Evolutionary conservation across 2,797 vertebrate genomes (phyloP), one percentile per base, ranked within the genome.

Genomic region (Pseudocheirus occidentalis): DNA sequence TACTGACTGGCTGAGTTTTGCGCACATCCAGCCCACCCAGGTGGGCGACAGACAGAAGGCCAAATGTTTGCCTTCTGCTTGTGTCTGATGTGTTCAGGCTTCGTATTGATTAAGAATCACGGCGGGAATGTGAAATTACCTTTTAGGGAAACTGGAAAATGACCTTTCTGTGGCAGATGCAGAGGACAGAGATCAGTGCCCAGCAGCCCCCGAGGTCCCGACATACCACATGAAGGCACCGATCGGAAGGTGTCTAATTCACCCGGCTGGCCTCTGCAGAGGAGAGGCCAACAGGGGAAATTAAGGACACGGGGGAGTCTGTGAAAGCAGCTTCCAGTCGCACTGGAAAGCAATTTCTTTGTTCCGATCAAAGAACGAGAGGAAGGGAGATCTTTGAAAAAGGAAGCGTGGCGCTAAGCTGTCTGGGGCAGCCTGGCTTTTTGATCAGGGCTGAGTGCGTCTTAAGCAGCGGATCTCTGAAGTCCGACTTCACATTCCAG

Each of bases 161-260:
- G 87, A 97, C 92, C 92, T 97, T 97, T 97, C 95, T 3, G 94
- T 90, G 95, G 56, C 96, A 97, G 97, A 81, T 55, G 57, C n/a
- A 55, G 27, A 81, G 95, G 59, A 95, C 93, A 95, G 96, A 90
- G 62, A 97, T 96, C 96, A 95, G 96, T 97, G 95, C 97, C 94
- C 5, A 94, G 21, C 95, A 66, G 53, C 66, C 95, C 90, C 94
- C 57, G 90, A 66, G 90, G 97, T 96, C 95, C 58, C 92, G 96
- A 96, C 55, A 58, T 58, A 27, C 73, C 95, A 89, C 73, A 94
- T 66, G 96, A 97, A 97, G 94, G 93, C 92, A 95, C 95, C 34
- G 93, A 91, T 95, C 73, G 95, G 97, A 92, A 91, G 34, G 5
- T 4, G 66, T 91, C 87, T 94, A 95, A 97, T 95, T 95, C 96